These are phyloP conservation scores for Tanypteryx hageni DNA, from an alignment of 2,888 invertebrate species.

Conservation along the genomic window DNA sequence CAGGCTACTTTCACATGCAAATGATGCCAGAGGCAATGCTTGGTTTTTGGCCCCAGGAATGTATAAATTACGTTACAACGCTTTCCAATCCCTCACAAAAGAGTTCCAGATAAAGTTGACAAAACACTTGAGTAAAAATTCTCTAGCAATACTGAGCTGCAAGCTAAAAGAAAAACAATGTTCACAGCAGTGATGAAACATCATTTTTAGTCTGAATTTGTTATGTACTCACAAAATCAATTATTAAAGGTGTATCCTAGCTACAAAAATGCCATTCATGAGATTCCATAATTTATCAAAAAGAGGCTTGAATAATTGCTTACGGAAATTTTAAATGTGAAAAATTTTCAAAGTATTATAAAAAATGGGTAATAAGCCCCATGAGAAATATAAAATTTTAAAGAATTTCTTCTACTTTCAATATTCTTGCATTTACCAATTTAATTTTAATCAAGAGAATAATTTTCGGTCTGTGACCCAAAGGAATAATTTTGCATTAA, in stretches of 20 bases:
- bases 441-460: background rate
- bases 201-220: conserved; percentile 27
- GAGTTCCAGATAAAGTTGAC: conserved; percentile 52
- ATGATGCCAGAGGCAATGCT: conserved; percentile 60
- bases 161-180: conserved; percentile 58
- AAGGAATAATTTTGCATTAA: background rate
- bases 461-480: conserved; percentile 24
- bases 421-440: background rate
- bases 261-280: conserved; percentile 61
- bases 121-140: conserved; percentile 52
- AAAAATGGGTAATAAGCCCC: conserved; percentile 47
- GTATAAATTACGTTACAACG: conserved; percentile 39
- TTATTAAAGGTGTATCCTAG: conserved; percentile 27
- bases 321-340: conserved; percentile 1
- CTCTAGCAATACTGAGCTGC: conserved; percentile 53
- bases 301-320: conserved; percentile 57
- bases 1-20: conserved; percentile 61
- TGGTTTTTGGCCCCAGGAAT: conserved; percentile 63
- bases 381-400: background rate
- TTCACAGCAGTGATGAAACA: conserved; percentile 54
- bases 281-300: conserved; percentile 59
- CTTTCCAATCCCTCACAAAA: conserved; percentile 64
- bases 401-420: conserved; percentile 6
- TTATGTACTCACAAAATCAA: conserved; percentile 60
- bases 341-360: conserved; percentile 34